Base-by-base conservation (phyloP, 2,797 vertebrate genomes). In the Pempheris klunzingeri region DNA sequence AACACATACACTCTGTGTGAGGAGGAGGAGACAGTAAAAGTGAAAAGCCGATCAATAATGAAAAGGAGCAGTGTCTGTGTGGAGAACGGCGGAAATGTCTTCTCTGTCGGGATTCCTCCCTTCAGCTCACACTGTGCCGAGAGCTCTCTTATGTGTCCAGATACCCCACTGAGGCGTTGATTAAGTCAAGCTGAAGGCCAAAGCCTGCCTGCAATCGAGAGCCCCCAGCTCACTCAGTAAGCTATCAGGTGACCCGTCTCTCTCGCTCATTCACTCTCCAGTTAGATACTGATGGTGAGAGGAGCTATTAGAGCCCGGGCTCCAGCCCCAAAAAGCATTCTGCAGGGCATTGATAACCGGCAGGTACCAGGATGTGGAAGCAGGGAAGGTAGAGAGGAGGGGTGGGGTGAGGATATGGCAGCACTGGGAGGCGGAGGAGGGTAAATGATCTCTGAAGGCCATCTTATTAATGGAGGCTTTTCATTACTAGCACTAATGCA, bases 141-240 rank as follows among this genome's bases (percentile, higher is more conserved):
- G 80, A 82, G 71, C 87, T 90, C 85, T 90, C 85, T 89, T 70
- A 83, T 87, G 88, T 89, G 90, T 91, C 88, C 86, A 88, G 88
- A 90, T 91, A 78, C 71, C 92, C 89, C 81, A 82, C 89, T 52
- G 91, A 90, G 92, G 79, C 78, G 75, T 77, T 93, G 93, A 93
- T 94, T 90, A 94, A 94, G 92, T 93, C 92, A 92, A 91, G 85
- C 90, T 87, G 89, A 93, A 92, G 92, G 92, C 92, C 88, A 86
- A 82, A 83, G 77, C 77, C 83, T 79, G 82, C 80, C 78, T 82
- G 77, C 86, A 77, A 87, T 89, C 60, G 72, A 91, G 83, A 88
- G 78, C 80, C 77, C 74, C 59, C 71, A 34, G 83, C 86, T 88
- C 89, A 81, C 85, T 91, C 82, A 84, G 65, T 60, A 17, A 84